These are phyloP conservation scores for Diadophis punctatus DNA, from an alignment of 2,113 vertebrate genomes.

Conservation along the genomic window DNA sequence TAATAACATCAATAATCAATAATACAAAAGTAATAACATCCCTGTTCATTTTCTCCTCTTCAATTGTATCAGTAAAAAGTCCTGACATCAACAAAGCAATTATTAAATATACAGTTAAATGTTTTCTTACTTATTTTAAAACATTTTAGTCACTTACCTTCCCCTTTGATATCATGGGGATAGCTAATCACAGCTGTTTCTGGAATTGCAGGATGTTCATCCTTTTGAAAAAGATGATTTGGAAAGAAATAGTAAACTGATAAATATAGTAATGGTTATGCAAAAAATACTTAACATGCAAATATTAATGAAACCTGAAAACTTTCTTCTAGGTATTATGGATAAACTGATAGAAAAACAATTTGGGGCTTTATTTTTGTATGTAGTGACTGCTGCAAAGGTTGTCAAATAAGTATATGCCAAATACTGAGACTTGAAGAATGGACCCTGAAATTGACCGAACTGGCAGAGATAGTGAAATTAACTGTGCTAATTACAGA, in stretches of 20 bases:
- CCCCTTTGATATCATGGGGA: slow-evolving; percentile 87
- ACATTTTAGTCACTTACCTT: slow-evolving; percentile 73
- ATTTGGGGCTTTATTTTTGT: neutral
- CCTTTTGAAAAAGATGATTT: slow-evolving; percentile 63
- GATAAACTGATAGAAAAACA: neutral
- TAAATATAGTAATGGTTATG: neutral
- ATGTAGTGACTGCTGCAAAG: neutral
- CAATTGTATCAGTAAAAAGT: rapidly evolving
- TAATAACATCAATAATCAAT: too few species aligned
- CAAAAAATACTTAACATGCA: neutral
- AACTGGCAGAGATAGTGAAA: neutral
- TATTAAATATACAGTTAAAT: neutral
- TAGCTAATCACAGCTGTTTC: slow-evolving; percentile 88
- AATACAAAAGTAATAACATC: neutral
- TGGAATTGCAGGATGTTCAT: slow-evolving; percentile 84
- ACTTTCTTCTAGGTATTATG: neutral
- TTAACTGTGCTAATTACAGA: neutral
- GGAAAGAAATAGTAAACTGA: neutral
- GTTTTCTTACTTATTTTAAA: neutral
- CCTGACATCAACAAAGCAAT: neutral
- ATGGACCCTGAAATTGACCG: neutral
- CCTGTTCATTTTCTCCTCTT: neutral
- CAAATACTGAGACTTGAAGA: neutral
- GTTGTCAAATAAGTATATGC: neutral
- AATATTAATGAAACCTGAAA: neutral